Conservation (phyloP, 2,113 vertebrate species). For the Gallinago undulata region DNA sequence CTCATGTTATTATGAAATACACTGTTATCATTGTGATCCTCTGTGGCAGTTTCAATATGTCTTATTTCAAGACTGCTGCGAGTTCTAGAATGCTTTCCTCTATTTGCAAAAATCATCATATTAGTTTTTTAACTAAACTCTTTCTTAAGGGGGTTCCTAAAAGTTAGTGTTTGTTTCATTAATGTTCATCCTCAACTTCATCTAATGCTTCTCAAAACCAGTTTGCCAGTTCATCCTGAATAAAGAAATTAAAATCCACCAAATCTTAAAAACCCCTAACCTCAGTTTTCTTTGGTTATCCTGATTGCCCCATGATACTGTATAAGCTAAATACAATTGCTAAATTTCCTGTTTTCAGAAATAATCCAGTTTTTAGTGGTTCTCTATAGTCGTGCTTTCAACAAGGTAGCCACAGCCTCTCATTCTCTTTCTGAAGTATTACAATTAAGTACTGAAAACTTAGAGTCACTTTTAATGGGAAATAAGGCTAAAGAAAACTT, state of each 20-base stretch:
- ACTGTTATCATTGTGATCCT: neutral
- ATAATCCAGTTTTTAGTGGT: neutral
- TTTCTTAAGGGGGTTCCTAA: neutral
- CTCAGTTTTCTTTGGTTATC: neutral
- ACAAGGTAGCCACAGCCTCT: neutral
- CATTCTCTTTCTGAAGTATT: neutral
- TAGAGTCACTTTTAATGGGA: neutral
- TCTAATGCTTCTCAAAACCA: neutral
- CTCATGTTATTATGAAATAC: neutral
- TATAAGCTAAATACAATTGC: neutral
- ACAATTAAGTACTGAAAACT: neutral
- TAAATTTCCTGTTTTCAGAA: neutral
- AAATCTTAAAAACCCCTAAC: neutral
- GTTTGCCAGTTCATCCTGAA: neutral
- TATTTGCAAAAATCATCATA: neutral
- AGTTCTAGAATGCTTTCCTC: neutral
- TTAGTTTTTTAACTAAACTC: neutral
- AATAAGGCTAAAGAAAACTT: neutral
- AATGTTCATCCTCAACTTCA: neutral
- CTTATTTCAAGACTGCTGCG: neutral
- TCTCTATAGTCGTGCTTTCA: neutral
- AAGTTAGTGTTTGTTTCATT: neutral
- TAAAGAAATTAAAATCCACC: neutral
- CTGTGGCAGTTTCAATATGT: neutral
- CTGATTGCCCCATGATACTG: neutral